A percentile compares a stretch with the other conserved stretches of the same genome.
phyloP scores from a whole-genome alignment of 2,797 vertebrate genomes.

The Sebastes matsubarae region DNA sequence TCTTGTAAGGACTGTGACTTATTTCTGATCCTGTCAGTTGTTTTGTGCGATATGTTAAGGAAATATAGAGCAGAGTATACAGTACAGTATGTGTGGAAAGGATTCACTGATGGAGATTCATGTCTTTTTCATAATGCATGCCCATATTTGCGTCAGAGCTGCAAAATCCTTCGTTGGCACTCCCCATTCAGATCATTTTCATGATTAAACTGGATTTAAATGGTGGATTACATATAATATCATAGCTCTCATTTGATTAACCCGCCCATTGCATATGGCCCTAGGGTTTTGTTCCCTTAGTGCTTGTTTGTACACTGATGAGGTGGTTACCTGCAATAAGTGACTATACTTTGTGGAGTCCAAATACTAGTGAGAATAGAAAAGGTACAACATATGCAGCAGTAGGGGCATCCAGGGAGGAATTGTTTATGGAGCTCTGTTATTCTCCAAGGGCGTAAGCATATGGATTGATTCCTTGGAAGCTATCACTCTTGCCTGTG shows the following conservation, averaged over 20 bases:
- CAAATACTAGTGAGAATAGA: conserved; percentile 16
- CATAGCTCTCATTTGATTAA: conserved; percentile 15
- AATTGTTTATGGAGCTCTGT: background rate
- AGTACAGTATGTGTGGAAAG: background rate
- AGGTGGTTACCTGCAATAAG: conserved; percentile 6
- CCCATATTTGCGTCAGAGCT: background rate
- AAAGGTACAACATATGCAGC: conserved; percentile 2
- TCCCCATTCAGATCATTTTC: background rate
- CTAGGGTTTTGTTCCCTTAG: background rate
- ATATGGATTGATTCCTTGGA: conserved; percentile 17
- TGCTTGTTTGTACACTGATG: conserved; percentile 1
- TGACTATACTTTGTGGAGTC: background rate
- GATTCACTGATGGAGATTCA: background rate
- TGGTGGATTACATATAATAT: background rate
- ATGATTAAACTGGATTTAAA: conserved; percentile 3
- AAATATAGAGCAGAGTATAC: background rate
- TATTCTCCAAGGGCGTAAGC: background rate
- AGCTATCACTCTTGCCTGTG: background rate
- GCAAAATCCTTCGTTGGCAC: background rate
- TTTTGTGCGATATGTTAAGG: background rate
- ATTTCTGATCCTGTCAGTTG: background rate
- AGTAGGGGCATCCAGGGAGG: background rate
- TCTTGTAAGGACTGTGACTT: background rate
- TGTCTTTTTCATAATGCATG: background rate
- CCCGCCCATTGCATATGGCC: background rate